Evolutionary conservation across 2,888 invertebrate genomes (phyloP), one percentile per base, ranked within the genome.

Genomic region (Polietes domitor): DNA sequence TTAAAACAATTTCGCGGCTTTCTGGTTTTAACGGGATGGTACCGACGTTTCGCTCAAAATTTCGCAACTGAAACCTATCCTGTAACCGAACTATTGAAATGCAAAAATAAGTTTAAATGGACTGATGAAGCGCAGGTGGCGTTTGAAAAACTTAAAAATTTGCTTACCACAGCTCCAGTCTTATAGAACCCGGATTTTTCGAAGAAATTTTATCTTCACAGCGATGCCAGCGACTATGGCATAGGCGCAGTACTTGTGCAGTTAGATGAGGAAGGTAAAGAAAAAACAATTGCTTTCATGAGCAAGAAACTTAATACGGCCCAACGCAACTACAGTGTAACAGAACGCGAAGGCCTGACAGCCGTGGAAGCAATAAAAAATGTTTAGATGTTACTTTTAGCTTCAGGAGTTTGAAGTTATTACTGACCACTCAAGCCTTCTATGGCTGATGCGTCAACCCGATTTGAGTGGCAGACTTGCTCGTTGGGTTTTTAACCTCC

Each of bases 1-100:
- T 10, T 77, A 12, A 84, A 85, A 61, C 84, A 87, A 28, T 83
- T 86, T 0, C 65, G 86, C 0, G 77, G 86, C 21, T 84, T 87
- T 41, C 50, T 50, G 2, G 50, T 15, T 2, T 17, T 50, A 15
- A n/a, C 17, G 6, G 50, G 50, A 1, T 50, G 50, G 50, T 50
- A 50, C 19, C 50, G 50, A 1, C 50, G 50, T 3, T 50, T 50
- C 70, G 4, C 37, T 26, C 12, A 70, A 32, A 32, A 50, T 50
- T 50, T 50, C 17, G 15, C 50, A 2, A 17, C 50, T 19, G 50
- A 17, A 50, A 17, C 17, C 1, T 50, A n/a, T 17, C 50, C 50
- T 2, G 17, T 50, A n/a, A 50, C 50, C 17, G 50, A 50, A 19
- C 2, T 50, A 17, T n/a, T 50, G 17, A 3, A 15, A 1, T n/a